Base-by-base conservation (phyloP, 2,888 invertebrate genomes). In the Melieria omissa region DNA sequence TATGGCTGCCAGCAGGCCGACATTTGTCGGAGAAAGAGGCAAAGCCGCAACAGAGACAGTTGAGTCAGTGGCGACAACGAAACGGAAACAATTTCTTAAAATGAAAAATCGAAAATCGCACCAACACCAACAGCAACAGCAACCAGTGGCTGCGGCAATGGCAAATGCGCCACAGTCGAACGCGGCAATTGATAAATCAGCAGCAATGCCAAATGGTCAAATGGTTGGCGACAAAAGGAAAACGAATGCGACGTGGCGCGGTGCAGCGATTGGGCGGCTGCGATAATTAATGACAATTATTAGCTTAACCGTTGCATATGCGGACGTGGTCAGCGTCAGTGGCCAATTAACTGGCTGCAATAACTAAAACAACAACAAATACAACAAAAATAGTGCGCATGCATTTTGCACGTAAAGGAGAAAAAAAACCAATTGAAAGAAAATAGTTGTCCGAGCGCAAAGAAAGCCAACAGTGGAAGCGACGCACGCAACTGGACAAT, bases 201-300 rank as follows among this genome's bases (percentile, higher is more conserved):
- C 52, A 46, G 44, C 44, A 9, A 52, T 49, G 14, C 49, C 49
- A 60, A 67, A 60, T 67, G 9, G 49, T 66, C 58, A 42, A 42
- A 58, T 29, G 29, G n/a, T 41, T 58, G n/a, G 58, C 58, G n/a
- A 12, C 5, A n/a, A 58, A 14, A 47, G 4, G 10, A 55, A n/a
- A 12, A 16, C 16, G 10, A 57, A 46, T 42, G 55, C 45, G 54
- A 16, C 29, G 54, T n/a, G 29, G 49, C 44, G 44, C 29, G 6
- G 46, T 63, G 62, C 45, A 58, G 69, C 69, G 84, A 84, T 84
- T 81, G 82, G 84, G 82, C 83, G 84, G 82, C 79, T 79, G 82
- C 76, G 83, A 84, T 84, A 84, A 84, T 84, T 84, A 78, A 79
- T 78, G 77, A 76, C 78, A 78, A 78, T 79, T 79, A 78, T 78